phyloP scores from a whole-genome alignment of 2,888 invertebrate species.

The Netelia inedita region DNA sequence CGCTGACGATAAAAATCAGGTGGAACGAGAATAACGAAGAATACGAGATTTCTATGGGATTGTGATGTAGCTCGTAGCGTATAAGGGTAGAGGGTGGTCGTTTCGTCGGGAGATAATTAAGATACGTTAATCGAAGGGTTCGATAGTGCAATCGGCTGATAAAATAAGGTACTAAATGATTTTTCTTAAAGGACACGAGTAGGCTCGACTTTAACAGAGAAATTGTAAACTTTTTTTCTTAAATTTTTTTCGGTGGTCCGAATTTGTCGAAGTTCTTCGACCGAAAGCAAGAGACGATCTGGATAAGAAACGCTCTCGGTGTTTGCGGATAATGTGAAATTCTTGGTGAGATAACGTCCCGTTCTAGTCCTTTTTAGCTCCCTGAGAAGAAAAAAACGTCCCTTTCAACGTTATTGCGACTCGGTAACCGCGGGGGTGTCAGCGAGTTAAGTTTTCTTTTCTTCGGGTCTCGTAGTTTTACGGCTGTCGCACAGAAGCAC shows the following conservation, averaged over 20 bases:
- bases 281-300: neutral
- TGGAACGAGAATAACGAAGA: slow-evolving; percentile 34
- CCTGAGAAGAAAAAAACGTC: neutral
- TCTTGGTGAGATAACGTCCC: slow-evolving; percentile 29
- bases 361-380: slow-evolving; percentile 34
- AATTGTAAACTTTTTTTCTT: slow-evolving; percentile 36
- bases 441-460: slow-evolving; percentile 36
- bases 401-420: neutral
- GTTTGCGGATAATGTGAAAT: slow-evolving; percentile 51
- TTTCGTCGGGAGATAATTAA: slow-evolving; percentile 43
- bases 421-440: slow-evolving; percentile 6
- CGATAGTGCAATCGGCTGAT: slow-evolving; percentile 34
- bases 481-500: slow-evolving; percentile 34
- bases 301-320: slow-evolving; percentile 22
- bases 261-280: slow-evolving; percentile 29
- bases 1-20: slow-evolving; percentile 39
- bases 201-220: slow-evolving; percentile 5
- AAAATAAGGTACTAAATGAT: slow-evolving; percentile 35
- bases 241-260: neutral
- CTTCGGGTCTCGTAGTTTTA: neutral
- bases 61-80: neutral
- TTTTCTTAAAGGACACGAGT: neutral
- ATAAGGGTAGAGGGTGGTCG: slow-evolving; percentile 50
- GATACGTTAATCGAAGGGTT: slow-evolving; percentile 48
- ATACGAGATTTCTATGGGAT: neutral